Percentiles rank a stretch among this genome's conserved stretches.
phyloP scores from a whole-genome alignment of 2,888 invertebrate genomes.

The Ligdia adustata region DNA sequence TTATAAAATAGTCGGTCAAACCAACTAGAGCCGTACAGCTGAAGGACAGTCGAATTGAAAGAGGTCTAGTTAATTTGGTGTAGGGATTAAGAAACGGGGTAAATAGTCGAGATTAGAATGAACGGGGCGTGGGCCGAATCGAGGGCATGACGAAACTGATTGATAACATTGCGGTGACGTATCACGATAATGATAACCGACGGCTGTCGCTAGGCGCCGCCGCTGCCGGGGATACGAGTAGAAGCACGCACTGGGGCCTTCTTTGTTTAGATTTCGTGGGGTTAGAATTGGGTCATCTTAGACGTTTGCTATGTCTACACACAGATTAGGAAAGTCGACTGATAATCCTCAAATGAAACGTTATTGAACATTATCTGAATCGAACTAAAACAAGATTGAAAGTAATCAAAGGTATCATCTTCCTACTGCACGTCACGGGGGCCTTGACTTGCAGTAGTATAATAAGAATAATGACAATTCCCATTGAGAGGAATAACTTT shows the following conservation, averaged over 20 bases:
- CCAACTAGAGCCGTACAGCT: slow-evolving; percentile 33
- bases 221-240: slow-evolving; percentile 42
- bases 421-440: no score
- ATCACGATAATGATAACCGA: slow-evolving; percentile 51
- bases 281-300: slow-evolving; percentile 18
- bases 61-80: slow-evolving; percentile 49
- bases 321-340: neutral
- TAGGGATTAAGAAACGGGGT: slow-evolving; percentile 74
- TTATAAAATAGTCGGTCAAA: slow-evolving; percentile 34
- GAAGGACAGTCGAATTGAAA: slow-evolving; percentile 17
- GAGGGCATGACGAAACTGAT: slow-evolving; percentile 78
- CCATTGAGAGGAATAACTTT: slow-evolving; percentile 5
- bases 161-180: slow-evolving; percentile 70
- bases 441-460: no score
- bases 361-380: no score
- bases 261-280: slow-evolving; percentile 30
- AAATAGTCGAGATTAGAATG: slow-evolving; percentile 72
- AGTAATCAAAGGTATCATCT: no score
- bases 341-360: no score
- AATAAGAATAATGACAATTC: no score
- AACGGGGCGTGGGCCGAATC: slow-evolving; percentile 69
- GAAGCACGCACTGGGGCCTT: slow-evolving; percentile 22
- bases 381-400: no score
- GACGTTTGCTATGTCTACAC: neutral
- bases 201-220: slow-evolving; percentile 59